phyloP scores from a whole-genome alignment of 92 coral and sea anemone species.

The Chrysogorgia sp. region DNA sequence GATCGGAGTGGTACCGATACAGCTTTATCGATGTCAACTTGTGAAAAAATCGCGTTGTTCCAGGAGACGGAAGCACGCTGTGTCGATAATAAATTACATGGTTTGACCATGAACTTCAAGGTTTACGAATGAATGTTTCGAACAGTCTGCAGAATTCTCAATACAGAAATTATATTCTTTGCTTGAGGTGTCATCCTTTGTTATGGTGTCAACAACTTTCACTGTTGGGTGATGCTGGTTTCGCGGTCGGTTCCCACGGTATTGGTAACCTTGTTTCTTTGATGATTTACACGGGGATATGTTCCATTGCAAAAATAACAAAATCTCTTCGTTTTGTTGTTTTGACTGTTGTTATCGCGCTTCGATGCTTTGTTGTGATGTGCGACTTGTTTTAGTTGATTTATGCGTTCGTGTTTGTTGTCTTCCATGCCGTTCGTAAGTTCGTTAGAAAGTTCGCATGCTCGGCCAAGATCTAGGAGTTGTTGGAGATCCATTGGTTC shows the following conservation, averaged over 20 bases:
- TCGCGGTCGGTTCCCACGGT: too few species aligned
- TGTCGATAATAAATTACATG: not conserved
- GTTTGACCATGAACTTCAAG: slow-evolving; percentile 3
- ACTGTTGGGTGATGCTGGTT: too few species aligned
- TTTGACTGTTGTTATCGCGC: not conserved
- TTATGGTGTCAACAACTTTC: too few species aligned
- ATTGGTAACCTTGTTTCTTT: too few species aligned
- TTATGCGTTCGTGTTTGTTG: not conserved
- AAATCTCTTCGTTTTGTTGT: not conserved
- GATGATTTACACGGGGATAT: slow-evolving; percentile 10
- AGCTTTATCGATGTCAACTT: not conserved
- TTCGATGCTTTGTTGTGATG: not conserved
- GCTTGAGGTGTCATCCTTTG: too few species aligned
- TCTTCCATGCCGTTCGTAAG: not conserved
- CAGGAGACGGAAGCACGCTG: slow-evolving; percentile 15
- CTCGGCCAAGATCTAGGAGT: not conserved
- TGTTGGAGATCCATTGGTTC: too few species aligned
- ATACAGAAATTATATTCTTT: too few species aligned
- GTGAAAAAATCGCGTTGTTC: slow-evolving; percentile 4
- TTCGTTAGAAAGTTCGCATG: not conserved
- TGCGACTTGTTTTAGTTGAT: not conserved
- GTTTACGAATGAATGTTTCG: too few species aligned
- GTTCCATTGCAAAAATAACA: not conserved
- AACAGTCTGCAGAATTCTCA: too few species aligned
- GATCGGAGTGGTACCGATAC: not conserved